Evolutionary conservation across 1,140 invertebrate genomes (phyloP).

Genomic region (Sarcophaga peregrina): DNA sequence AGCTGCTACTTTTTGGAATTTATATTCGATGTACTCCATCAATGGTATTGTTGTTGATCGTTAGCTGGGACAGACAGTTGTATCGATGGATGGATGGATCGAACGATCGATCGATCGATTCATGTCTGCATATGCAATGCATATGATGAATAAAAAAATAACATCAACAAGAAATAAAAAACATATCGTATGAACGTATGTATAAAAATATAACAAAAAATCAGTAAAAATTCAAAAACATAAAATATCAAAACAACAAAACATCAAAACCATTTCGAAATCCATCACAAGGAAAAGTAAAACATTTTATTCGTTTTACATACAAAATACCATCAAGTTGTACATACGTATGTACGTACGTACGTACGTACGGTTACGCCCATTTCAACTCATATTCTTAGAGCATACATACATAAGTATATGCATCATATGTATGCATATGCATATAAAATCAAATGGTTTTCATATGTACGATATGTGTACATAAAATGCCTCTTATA

Average conservation of each 20-base stretch:
- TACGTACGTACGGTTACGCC: conserved; percentile 11
- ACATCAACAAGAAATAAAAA: neutral
- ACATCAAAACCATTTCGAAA: neutral
- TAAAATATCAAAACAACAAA: neutral
- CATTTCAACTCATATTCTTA: neutral
- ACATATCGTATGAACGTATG: neutral
- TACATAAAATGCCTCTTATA: too few species aligned
- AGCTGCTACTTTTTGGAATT: conserved; percentile 27
- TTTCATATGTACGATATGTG: neutral
- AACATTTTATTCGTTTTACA: conserved; percentile 21
- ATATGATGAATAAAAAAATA: conserved; percentile 4
- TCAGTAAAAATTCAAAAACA: neutral
- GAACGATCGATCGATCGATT: neutral
- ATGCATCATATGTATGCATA: neutral
- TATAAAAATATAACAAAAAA: too few species aligned
- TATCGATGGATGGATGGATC: conserved; percentile 5
- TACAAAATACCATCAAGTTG: conserved; percentile 13
- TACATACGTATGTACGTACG: neutral
- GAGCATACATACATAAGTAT: neutral
- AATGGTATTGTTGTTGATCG: neutral
- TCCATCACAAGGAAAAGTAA: conserved; percentile 1
- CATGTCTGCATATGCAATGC: neutral
- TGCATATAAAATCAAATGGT: neutral
- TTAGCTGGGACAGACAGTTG: neutral
- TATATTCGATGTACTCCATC: neutral